phyloP scores from a whole-genome alignment of 1,140 invertebrate species.

The Probaryconus sp. region DNA sequence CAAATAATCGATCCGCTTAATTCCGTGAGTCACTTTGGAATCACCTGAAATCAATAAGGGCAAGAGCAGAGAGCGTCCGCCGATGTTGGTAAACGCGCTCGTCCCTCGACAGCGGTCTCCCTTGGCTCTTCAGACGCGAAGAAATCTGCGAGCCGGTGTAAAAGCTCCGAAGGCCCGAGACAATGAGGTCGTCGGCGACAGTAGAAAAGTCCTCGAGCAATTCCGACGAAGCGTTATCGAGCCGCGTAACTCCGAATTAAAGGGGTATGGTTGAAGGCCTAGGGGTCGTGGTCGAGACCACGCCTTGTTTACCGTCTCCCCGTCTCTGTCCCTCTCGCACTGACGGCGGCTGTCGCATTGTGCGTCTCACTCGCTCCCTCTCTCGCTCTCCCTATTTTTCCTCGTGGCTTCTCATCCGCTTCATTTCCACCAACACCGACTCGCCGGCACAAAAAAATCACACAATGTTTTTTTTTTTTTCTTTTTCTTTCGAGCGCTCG shows the following conservation, averaged over 20 bases:
- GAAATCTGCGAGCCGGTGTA: not conserved
- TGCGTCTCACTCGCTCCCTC: conserved; percentile 8
- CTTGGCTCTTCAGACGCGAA: conserved; percentile 27
- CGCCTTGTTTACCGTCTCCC: conserved; percentile 62
- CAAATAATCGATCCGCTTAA: conserved; percentile 48
- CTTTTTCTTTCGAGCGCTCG: too few species aligned
- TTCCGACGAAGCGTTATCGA: conserved; percentile 44
- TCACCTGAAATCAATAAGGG: conserved; percentile 49
- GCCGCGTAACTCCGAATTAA: conserved; percentile 61
- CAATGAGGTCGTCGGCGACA: conserved; percentile 28
- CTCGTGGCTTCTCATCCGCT: conserved; percentile 16
- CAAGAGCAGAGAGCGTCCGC: conserved; percentile 11
- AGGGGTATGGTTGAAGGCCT: conserved; percentile 64
- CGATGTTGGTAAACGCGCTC: conserved; percentile 28
- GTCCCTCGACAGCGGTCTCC: conserved; percentile 30
- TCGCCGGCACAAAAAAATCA: conserved; percentile 29
- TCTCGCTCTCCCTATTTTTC: conserved; percentile 42
- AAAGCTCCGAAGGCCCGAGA: not conserved
- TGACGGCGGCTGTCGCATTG: not conserved
- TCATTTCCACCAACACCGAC: conserved; percentile 27
- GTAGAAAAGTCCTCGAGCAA: conserved; percentile 33
- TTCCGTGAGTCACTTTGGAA: conserved; percentile 36
- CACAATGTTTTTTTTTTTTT: too few species aligned
- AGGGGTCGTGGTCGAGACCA: conserved; percentile 66
- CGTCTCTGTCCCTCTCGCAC: conserved; percentile 41